Evolutionary conservation across 2,888 invertebrate species (phyloP), one percentile per base, ranked within the genome.

Genomic region (Thysanoteuthis rhombus): DNA sequence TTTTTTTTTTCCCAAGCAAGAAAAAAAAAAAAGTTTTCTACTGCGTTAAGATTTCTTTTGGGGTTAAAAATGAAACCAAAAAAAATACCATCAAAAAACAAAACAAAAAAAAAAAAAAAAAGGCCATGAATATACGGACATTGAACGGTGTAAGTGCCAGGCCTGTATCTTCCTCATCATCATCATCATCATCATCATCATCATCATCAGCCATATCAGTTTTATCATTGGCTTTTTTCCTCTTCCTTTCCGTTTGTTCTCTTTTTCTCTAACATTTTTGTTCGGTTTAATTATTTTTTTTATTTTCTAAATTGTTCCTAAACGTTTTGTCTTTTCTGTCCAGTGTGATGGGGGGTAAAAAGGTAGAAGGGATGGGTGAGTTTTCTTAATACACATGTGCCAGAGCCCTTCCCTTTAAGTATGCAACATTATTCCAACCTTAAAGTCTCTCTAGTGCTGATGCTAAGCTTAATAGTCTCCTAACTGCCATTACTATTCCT

Each of bases 401-500:
- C 75, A 75, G n/a, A n/a, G n/a, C 75, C 75, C 75, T 75, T 75
- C 75, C 16, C 75, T 75, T 75, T n/a, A 36, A 8, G 32, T 45
- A 45, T n/a, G 39, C 40, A 92, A 92, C 4, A 92, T 90, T 90
- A 92, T 40, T 45, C 42, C 92, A 92, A 92, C 45, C 92, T 92
- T 45, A 45, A 92, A 92, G 42, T 92, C 92, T 40, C 92, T 92
- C n/a, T n/a, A 19, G 19, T 90, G 90, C 90, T 90, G 90, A 25
- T 42, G 42, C 90, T 42, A 90, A 75, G 16, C n/a, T 75, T n/a
- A 42, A 32, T 22, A 28, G 25, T 40, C 38, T 38, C 89, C 95
- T 96, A 96, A 95, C 95, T 96, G 75, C 96, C 96, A 93, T 96
- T 96, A 93, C 96, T 96, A 94, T 96, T 97, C 93, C 96, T 95